phyloP scores from a whole-genome alignment of 2,113 vertebrate genomes.

The Pluvialis apricaria region DNA sequence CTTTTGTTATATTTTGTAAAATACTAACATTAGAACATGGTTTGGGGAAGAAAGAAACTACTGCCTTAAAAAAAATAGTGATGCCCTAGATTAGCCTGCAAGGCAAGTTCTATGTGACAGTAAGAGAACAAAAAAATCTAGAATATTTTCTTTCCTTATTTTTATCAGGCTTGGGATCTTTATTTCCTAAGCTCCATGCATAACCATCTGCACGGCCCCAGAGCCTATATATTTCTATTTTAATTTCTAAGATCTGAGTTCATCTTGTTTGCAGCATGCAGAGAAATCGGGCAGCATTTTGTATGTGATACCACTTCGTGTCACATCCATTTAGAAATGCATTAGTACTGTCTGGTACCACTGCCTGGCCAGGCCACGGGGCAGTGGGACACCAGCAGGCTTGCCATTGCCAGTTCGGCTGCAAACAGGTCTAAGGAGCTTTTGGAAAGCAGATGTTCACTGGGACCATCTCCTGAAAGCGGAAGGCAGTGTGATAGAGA shows the following conservation, averaged over 20 bases:
- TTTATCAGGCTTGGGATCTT: background rate
- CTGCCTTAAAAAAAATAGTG: background rate
- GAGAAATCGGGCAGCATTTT: background rate
- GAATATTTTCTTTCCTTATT: background rate
- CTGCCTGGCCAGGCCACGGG: background rate
- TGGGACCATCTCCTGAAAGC: background rate
- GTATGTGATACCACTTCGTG: background rate
- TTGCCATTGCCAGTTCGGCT: background rate
- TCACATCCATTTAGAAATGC: background rate
- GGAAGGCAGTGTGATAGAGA: background rate
- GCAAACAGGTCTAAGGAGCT: background rate
- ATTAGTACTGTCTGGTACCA: background rate
- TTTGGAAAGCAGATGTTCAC: background rate
- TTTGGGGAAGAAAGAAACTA: background rate
- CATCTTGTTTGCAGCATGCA: background rate
- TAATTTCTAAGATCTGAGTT: background rate
- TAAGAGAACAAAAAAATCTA: background rate
- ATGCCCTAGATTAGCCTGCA: background rate
- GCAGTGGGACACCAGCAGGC: background rate
- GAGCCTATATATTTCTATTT: background rate
- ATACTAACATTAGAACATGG: background rate
- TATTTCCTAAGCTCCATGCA: background rate
- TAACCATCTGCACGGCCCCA: background rate
- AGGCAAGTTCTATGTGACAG: background rate
- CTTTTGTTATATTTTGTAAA: background rate